Evolutionary conservation across 2,113 vertebrate genomes (phyloP).

Genomic region (Lutjanus erythropterus): DNA sequence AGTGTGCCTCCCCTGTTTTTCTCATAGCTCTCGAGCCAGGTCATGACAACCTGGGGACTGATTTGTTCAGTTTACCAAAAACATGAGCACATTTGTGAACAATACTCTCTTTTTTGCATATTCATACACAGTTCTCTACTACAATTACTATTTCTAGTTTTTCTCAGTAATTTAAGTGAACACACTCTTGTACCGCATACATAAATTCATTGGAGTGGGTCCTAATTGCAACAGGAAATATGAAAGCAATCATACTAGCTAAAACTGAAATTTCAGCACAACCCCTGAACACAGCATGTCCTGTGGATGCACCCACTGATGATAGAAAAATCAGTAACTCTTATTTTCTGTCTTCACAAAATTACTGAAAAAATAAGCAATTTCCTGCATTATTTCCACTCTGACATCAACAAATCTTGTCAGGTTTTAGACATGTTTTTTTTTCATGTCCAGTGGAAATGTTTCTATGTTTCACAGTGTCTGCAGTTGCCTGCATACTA

Average conservation of each 20-base stretch:
- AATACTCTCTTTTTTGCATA: too few relatives aligned
- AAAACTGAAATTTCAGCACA: background rate
- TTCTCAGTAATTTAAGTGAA: too few relatives aligned
- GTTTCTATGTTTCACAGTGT: background rate
- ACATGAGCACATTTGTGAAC: too few relatives aligned
- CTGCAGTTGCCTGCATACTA: background rate
- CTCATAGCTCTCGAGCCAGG: too few relatives aligned
- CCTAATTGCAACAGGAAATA: background rate
- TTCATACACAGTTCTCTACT: too few relatives aligned
- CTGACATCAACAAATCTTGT: background rate
- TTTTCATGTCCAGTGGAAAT: too few relatives aligned
- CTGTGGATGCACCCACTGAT: background rate
- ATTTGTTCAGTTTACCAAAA: too few relatives aligned
- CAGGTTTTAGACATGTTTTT: too few relatives aligned
- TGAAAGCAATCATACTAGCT: too few relatives aligned
- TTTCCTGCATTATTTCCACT: background rate
- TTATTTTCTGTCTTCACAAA: background rate
- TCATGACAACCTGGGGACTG: too few relatives aligned
- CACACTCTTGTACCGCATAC: background rate
- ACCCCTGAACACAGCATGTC: background rate
- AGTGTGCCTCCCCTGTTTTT: too few relatives aligned
- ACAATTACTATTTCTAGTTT: too few relatives aligned
- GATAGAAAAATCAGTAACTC: background rate
- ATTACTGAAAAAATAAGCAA: background rate
- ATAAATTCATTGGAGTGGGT: background rate